Percentiles rank a stretch among this genome's conserved stretches.
Evolutionary conservation across 2,888 invertebrate genomes (phyloP).

Genomic region (Athrips mouffetella): DNA sequence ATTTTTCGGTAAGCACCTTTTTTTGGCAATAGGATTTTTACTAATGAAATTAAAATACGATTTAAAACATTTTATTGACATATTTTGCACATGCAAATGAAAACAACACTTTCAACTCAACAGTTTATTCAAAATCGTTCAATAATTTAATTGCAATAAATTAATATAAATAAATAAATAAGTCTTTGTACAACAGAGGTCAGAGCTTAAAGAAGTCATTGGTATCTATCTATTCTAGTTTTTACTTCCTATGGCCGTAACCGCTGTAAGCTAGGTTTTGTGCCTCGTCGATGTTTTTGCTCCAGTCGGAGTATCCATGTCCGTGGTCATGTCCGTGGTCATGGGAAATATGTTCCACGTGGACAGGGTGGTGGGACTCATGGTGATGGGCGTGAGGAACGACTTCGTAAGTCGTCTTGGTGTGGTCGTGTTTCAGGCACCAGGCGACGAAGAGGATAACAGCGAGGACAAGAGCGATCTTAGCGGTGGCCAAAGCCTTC

Average conservation of each 20-base stretch:
- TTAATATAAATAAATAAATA: constrained; percentile 53
- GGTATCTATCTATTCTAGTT: constrained; percentile 33
- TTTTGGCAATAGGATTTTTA: not conserved
- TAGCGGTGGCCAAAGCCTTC: constrained; percentile 89
- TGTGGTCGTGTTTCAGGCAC: constrained; percentile 65
- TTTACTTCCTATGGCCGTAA: constrained; percentile 61
- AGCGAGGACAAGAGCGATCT: constrained; percentile 87
- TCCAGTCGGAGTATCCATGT: constrained; percentile 60
- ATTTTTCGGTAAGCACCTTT: not conserved
- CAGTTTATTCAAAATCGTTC: constrained; percentile 42
- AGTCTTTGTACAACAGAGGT: constrained; percentile 71
- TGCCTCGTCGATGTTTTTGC: constrained; percentile 80
- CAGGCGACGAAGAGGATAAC: constrained; percentile 80
- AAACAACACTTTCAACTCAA: constrained; percentile 32
- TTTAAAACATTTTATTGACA: not conserved
- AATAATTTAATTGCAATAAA: constrained; percentile 68
- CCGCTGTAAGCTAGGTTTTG: constrained; percentile 85
- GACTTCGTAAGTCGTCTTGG: constrained; percentile 70
- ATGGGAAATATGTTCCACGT: constrained; percentile 70
- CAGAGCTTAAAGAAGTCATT: constrained; percentile 26
- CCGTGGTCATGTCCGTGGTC: constrained; percentile 50
- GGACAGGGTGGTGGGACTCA: constrained; percentile 80
- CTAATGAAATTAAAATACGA: not conserved
- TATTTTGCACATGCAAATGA: not conserved
- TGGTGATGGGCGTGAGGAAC: constrained; percentile 73